Conservation (phyloP, 2,113 vertebrate species). For the Galemys pyrenaicus region DNA sequence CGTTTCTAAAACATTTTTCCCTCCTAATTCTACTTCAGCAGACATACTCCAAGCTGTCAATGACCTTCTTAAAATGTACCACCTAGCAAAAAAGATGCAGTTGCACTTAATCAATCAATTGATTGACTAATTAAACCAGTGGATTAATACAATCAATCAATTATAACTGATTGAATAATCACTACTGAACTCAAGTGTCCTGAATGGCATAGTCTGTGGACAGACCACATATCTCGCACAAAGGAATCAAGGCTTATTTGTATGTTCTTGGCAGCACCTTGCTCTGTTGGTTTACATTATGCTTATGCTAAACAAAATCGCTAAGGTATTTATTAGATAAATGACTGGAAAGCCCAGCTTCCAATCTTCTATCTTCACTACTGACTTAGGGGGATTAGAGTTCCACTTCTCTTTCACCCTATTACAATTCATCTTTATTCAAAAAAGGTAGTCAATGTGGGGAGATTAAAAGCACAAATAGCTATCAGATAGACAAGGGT, state of each 20-base stretch:
- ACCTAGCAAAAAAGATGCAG: not conserved
- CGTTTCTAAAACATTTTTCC: not conserved
- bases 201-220: no score
- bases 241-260: not conserved
- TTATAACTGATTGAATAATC: not conserved
- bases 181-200: not conserved
- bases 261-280: not conserved
- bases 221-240: not conserved
- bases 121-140: no score
- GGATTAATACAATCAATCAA: no score
- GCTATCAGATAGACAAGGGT: not conserved
- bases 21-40: not conserved
- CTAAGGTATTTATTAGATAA: not conserved
- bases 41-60: not conserved
- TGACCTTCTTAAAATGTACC: not conserved
- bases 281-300: not conserved
- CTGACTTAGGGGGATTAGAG: not conserved
- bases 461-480: not conserved
- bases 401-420: not conserved
- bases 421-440: not conserved
- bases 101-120: not conserved
- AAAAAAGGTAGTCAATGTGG: not conserved
- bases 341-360: not conserved
- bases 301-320: not conserved
- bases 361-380: not conserved